Conservation (phyloP, 2,888 invertebrate genomes). For the Meteorus colon region DNA sequence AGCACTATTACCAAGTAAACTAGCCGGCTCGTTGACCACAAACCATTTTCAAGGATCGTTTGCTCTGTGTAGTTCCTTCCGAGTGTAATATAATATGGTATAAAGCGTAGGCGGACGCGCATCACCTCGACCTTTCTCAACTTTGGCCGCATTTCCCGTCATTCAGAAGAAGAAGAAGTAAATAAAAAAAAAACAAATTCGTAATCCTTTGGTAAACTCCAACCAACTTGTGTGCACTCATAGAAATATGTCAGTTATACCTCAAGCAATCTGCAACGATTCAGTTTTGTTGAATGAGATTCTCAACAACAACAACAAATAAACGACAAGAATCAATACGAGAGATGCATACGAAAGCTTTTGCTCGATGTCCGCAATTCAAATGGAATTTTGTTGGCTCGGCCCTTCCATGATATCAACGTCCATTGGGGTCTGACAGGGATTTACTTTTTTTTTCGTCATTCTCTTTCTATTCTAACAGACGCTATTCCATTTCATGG, state of each 20-base stretch:
- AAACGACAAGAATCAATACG: background rate
- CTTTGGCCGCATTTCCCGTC: constrained; percentile 34
- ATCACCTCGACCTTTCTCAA: constrained; percentile 30
- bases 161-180: constrained; percentile 3
- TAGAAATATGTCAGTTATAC: background rate
- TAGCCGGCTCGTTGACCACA: constrained; percentile 48
- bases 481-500: constrained; percentile 38
- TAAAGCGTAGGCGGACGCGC: background rate
- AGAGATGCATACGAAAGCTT: constrained; percentile 3
- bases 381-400: constrained; percentile 13
- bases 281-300: background rate
- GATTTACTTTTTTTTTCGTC: constrained; percentile 28
- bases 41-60: constrained; percentile 49
- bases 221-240: background rate
- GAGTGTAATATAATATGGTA: constrained; percentile 18
- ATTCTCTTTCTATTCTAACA: background rate
- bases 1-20: constrained; percentile 8
- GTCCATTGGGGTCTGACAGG: background rate
- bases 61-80: constrained; percentile 21
- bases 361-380: constrained; percentile 1
- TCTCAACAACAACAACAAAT: constrained; percentile 7
- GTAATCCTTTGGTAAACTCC: background rate
- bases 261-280: constrained; percentile 4
- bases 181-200: background rate
- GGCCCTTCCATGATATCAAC: background rate